Conservation (phyloP, 2,113 vertebrate species). For the Oxygymnocypris stewartii region DNA sequence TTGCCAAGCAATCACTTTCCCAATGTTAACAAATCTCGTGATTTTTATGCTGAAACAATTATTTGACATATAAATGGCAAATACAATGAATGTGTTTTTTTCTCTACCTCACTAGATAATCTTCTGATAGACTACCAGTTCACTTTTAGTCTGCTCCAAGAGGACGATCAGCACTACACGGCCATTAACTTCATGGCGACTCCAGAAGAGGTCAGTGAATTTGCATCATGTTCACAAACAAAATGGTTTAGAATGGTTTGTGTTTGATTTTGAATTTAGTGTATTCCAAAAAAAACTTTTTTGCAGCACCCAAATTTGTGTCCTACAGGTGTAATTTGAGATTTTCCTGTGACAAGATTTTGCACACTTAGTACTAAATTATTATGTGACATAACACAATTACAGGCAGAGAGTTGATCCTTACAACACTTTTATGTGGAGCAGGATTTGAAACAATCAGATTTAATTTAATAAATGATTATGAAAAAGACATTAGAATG, state of each 20-base stretch:
- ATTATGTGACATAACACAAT: not conserved
- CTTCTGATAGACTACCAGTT: constrained; percentile 98
- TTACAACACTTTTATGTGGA: not conserved
- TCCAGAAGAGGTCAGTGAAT: constrained; percentile 84
- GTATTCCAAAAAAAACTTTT: not conserved
- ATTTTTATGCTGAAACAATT: not conserved
- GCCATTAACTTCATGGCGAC: constrained; percentile 98
- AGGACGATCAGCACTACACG: constrained; percentile 95
- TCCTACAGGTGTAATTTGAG: not conserved
- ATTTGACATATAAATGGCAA: not conserved
- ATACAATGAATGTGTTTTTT: not conserved
- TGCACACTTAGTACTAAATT: not conserved
- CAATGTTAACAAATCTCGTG: not conserved
- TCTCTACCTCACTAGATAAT: constrained; percentile 79
- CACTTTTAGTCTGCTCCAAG: constrained; percentile 94
- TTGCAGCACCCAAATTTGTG: not conserved
- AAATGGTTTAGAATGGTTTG: not conserved
- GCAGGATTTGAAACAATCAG: not conserved
- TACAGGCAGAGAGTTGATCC: not conserved
- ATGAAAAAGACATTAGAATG: not conserved
- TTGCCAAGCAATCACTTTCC: not conserved
- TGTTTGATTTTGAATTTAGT: not conserved
- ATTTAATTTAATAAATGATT: not conserved
- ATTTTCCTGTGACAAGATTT: not conserved
- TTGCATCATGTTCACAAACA: not conserved